Conservation (phyloP, 2,113 vertebrate genomes). For the Willisornis vidua region DNA sequence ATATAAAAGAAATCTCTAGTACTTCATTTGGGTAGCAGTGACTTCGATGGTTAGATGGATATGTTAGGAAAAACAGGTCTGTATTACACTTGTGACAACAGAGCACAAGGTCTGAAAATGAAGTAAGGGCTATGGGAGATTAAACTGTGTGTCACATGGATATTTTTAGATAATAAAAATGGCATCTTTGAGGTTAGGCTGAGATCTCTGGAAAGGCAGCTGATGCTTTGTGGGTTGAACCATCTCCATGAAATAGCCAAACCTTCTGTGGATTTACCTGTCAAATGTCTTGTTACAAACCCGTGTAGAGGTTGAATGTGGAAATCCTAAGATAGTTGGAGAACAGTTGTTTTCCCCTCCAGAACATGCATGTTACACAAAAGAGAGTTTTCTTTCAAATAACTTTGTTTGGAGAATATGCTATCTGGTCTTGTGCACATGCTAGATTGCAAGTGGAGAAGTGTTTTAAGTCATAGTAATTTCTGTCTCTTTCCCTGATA, state of each 20-base stretch:
- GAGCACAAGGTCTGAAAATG: accelerated
- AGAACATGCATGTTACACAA: background rate
- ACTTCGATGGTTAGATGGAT: background rate
- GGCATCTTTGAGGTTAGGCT: background rate
- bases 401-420: background rate
- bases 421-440: background rate
- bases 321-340: background rate
- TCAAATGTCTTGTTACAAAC: background rate
- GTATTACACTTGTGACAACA: background rate
- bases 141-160: background rate
- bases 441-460: background rate
- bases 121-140: background rate
- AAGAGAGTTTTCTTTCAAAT: background rate
- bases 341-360: accelerated
- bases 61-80: background rate
- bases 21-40: background rate
- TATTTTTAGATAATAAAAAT: background rate
- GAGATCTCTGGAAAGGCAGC: background rate
- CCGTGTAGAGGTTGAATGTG: accelerated
- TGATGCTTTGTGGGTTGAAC: background rate
- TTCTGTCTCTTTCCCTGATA: conserved; percentile 41
- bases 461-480: background rate
- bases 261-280: background rate
- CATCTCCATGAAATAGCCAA: background rate
- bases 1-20: background rate